phyloP scores from a whole-genome alignment of 2,113 vertebrate species.

The Bucco capensis region DNA sequence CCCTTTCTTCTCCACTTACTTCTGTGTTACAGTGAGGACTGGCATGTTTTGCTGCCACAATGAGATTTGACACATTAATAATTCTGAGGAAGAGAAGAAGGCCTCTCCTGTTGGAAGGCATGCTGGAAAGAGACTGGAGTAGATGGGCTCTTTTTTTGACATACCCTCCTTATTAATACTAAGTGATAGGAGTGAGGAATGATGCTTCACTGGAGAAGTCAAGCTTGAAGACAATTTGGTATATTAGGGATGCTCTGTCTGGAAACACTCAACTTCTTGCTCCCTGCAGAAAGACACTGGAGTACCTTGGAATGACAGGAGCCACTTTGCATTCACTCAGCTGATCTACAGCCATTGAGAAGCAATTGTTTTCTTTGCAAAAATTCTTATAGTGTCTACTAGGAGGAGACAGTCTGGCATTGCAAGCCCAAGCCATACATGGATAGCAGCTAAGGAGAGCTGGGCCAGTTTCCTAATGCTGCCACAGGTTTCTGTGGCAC shows the following conservation, averaged over 20 bases:
- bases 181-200: constrained; percentile 15
- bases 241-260: background rate
- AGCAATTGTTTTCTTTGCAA: constrained; percentile 7
- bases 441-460: background rate
- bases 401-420: background rate
- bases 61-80: background rate
- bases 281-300: background rate
- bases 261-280: background rate
- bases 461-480: background rate
- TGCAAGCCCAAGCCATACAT: background rate
- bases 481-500: background rate
- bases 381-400: background rate
- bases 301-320: background rate
- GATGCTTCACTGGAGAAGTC: constrained; percentile 17
- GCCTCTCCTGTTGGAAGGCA: background rate
- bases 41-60: background rate
- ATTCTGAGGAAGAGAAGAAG: background rate
- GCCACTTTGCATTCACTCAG: constrained; percentile 7
- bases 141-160: constrained; percentile 29
- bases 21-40: background rate
- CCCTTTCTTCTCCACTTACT: background rate
- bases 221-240: constrained; percentile 32
- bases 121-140: background rate
- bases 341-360: background rate
- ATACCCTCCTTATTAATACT: background rate